A percentile compares a stretch with the other conserved stretches of the same genome.
These are phyloP conservation scores for Bettongia penicillata DNA, from an alignment of 2,113 vertebrate species.

Conservation along the genomic window DNA sequence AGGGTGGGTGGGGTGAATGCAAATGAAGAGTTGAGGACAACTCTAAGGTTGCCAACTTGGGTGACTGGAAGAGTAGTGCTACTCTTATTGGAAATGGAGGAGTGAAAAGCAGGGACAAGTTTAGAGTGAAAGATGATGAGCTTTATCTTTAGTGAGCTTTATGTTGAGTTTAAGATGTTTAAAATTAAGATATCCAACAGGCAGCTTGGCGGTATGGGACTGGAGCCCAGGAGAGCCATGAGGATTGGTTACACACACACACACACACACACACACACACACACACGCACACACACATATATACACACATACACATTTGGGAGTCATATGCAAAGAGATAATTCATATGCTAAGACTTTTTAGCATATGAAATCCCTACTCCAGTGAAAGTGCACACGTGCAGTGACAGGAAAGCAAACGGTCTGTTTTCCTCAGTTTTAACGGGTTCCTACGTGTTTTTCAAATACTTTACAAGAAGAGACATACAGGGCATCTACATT, in stretches of 20 bases:
- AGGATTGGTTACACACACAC: not conserved
- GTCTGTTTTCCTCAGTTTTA: not conserved
- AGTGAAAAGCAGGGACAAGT: not conserved
- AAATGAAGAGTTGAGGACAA: not conserved
- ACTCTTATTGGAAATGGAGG: not conserved
- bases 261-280: no score
- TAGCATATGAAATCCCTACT: conserved; percentile 41
- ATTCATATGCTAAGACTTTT: conserved; percentile 12
- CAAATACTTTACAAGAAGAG: not conserved
- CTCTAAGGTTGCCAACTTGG: not conserved
- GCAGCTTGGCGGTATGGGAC: not conserved
- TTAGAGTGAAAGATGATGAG: not conserved
- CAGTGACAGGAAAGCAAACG: not conserved
- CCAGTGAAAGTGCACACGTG: not conserved
- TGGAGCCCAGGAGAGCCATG: not conserved
- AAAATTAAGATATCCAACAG: not conserved
- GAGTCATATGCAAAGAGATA: not conserved
- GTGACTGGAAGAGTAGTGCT: not conserved
- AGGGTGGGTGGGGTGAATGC: not conserved
- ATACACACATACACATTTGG: not conserved
- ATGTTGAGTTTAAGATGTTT: not conserved
- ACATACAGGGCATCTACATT: no score
- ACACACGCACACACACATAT: no score
- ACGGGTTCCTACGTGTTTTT: not conserved
- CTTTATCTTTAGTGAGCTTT: not conserved